Base-by-base conservation (phyloP, 2,888 invertebrate genomes). In the Leucophenga montana region DNA sequence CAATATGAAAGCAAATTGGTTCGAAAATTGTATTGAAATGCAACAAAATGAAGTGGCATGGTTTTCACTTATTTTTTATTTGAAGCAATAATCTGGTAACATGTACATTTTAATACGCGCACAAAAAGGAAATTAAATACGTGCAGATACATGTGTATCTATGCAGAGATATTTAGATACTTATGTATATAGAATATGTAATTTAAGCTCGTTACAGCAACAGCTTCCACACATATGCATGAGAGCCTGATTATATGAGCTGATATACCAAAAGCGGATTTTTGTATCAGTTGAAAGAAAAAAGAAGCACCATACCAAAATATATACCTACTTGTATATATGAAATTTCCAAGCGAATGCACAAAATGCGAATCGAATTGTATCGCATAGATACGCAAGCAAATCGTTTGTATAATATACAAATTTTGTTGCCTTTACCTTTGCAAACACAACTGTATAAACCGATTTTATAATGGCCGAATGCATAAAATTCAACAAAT, bases 381-480 rank as follows among this genome's bases (percentile, higher is more conserved):
- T 39, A 39, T 11, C 39, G 39, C 39, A 39, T 39, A 39, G 39
- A 66, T 66, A 16, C 22, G 50, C 50, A 66, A 53, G 33, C 46
- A 66, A 62, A 62, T 62, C 62, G 62, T 62, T 62, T 62, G 44
- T 46, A 62, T 46, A 46, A 39, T 5, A 39, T 39, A 39, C 39
- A 39, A 39, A 66, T 57, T 57, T 57, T 67, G 57, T 67, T 67
- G 46, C 39, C 39, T 39, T 59, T 67, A 67, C 59, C 59, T 67
- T 67, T 59, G 48, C 44, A 39, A 67, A 67, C 67, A 56, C 56
- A 54, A 66, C 44, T 13, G 11, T 39, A 5, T 39, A 39, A 39
- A 39, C 39, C 8, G 11, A 39, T 39, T 9, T 54, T 54, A 18
- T 18, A 54, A 54, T 18, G 13, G 22, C 54, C 22, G 20, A 54